Base-by-base conservation (phyloP, 2,888 invertebrate species). In the Aquatica leii region DNA sequence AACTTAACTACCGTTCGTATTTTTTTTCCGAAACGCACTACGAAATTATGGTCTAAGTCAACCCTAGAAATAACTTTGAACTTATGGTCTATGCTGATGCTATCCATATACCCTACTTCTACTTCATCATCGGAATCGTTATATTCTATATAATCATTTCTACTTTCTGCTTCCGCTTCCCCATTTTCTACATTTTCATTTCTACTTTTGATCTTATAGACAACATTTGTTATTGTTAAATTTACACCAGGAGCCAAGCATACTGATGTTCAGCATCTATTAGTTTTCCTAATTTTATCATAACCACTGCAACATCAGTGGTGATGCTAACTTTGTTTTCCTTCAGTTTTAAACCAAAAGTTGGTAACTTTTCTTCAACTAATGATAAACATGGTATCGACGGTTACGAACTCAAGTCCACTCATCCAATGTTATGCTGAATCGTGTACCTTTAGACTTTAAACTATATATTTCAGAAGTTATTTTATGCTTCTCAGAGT, bases 141-240 rank as follows among this genome's bases (percentile, higher is more conserved):
- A 37, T 37, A 37, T 37, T 37, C 37, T 37, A 37, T 37, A n/a
- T 37, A 11, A 37, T 37, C 11, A 37, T 37, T 37, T n/a, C n/a
- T n/a, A n/a, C n/a, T n/a, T n/a, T n/a, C n/a, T n/a, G n/a, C n/a
- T n/a, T n/a, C n/a, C n/a, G n/a, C n/a, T n/a, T n/a, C n/a, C n/a
- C 37, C n/a, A 37, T 37, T 2, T 37, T 37, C 37, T 37, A n/a
- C 37, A 8, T 37, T n/a, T n/a, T 5, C 37, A 37, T 9, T 37
- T 37, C n/a, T 37, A 37, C 37, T 37, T 37, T 37, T 37, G 37
- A 12, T 49, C 49, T 49, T 49, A 49, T 24, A 49, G 11, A 49
- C 21, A 46, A 59, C 66, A 65, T 69, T 62, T 62, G 57, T 65
- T 66, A 49, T 21, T 17, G 49, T 31, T 60, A 67, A 59, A 59